These are phyloP conservation scores for Corythoichthys intestinalis DNA, from an alignment of 2,113 vertebrate species.

Conservation along the genomic window DNA sequence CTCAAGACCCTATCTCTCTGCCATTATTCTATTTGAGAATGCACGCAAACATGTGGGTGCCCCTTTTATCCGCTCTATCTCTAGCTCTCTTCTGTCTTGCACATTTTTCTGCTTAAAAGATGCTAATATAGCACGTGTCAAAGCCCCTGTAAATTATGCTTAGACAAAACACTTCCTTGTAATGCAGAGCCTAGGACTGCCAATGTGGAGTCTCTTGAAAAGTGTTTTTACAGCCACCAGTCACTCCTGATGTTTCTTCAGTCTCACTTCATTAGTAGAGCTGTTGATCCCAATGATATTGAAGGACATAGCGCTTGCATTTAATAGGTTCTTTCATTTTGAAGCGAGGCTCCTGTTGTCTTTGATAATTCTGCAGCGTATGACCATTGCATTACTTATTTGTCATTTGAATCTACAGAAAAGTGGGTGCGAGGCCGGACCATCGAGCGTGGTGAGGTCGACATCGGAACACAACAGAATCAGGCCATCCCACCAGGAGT, in stretches of 20 bases:
- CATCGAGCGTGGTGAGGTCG: constrained; percentile 92
- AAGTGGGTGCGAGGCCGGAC: constrained; percentile 81
- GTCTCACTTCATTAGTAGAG: constrained; percentile 48
- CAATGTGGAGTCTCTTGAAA: constrained; percentile 24
- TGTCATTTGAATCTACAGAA: constrained; percentile 46
- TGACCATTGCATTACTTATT: constrained; percentile 14
- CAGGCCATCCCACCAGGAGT: constrained; percentile 92
- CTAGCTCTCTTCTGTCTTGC: constrained; percentile 10
- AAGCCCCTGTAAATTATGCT: constrained; percentile 51
- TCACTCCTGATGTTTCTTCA: constrained; percentile 47
- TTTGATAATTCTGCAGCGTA: constrained; percentile 27
- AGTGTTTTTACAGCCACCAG: constrained; percentile 39
- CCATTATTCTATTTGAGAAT: constrained; percentile 40
- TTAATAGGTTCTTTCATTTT: constrained; percentile 48
- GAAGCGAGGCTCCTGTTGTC: constrained; percentile 20
- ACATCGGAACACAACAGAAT: constrained; percentile 88
- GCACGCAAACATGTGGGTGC: constrained; percentile 12
- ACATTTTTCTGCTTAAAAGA: constrained; percentile 52
- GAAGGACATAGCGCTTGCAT: constrained; percentile 39
- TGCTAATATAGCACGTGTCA: constrained; percentile 64
- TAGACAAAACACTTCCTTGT: constrained; percentile 56
- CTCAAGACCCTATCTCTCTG: constrained; percentile 60
- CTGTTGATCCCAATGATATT: constrained; percentile 50
- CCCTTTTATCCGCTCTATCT: constrained; percentile 27
- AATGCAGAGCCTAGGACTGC: constrained; percentile 49